Base-by-base conservation (phyloP, 2,113 vertebrate genomes). In the Axis porcinus region DNA sequence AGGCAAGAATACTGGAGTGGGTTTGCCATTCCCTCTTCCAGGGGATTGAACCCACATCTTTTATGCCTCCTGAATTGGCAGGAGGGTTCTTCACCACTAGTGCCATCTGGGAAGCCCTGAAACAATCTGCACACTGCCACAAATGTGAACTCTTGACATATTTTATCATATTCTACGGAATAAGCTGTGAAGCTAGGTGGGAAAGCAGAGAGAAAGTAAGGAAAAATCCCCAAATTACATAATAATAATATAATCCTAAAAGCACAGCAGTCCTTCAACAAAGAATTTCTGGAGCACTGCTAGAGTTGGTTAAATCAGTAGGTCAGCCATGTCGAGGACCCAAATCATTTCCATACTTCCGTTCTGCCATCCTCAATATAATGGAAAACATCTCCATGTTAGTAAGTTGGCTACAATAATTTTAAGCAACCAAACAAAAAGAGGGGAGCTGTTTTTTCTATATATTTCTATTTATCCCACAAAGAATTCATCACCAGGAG, bases 131-230 rank as follows among this genome's bases (percentile, higher is more conserved):
- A 78, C n/a, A 86, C n/a, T 60, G 79, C 60, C 83, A 82, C 57
- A 93, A 85, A 93, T 62, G 33, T 82, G 47, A 97, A 93, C 7
- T 84, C 36, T 70, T 95, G 76, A n/a, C 85, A 88, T 70, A 70
- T 89, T 98, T 93, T 96, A 86, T 70, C 64, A 84, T 6, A 45
- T 11, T 78, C 45, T 47, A 95, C 94, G 86, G 17, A 17, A 52
- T 60, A 23, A 94, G 7, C 47, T 67, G 2, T 36, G 45, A 87
- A 47, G 11, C 25, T 95, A 28, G n/a, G 10, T 78, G 55, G 50
- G 28, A 76, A 67, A 43, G 4, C 33, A 60, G 58, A 95, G 2
- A 60, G 10, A 1, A 76, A 83, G 74, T 27, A 86, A 88, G 33
- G 17, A 93, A 91, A 94, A 57, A 33, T 36, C 3, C 45, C 85